phyloP scores from a whole-genome alignment of 2,113 vertebrate species.

The Pterocles gutturalis region DNA sequence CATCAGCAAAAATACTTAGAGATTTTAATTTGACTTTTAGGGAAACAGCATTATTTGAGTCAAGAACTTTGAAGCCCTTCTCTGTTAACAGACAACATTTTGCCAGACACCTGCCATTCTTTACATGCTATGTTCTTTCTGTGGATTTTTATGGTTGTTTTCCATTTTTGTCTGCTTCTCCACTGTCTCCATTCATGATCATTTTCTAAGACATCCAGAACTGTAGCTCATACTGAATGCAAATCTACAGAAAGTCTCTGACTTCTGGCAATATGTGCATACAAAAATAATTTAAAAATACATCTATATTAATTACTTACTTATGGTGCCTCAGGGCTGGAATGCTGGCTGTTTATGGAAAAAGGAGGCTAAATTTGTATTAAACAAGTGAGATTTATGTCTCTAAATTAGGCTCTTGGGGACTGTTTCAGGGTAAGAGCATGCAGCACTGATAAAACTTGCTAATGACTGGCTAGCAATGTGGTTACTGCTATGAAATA shows the following conservation, averaged over 20 bases:
- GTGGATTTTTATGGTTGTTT: background rate
- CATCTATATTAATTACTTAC: constrained; percentile 14
- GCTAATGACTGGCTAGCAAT: background rate
- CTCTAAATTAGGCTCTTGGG: constrained; percentile 50
- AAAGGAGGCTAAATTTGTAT: constrained; percentile 42
- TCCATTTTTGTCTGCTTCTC: background rate
- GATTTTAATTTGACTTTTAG: background rate
- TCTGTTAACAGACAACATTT: background rate
- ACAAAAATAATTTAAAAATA: background rate
- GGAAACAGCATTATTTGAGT: background rate
- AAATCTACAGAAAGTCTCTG: background rate
- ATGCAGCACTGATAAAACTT: background rate
- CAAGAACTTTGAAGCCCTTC: background rate
- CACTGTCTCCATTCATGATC: background rate
- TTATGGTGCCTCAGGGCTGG: background rate
- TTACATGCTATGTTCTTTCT: background rate
- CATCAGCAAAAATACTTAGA: background rate
- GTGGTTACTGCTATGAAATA: background rate
- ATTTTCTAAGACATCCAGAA: background rate
- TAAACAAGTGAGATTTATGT: constrained; percentile 18
- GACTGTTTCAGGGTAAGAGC: constrained; percentile 10
- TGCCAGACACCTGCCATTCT: background rate
- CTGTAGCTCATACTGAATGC: background rate
- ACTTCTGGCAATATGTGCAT: background rate
- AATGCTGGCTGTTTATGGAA: constrained; percentile 31